Evolutionary conservation across 2,113 vertebrate species (phyloP).

Genomic region (Sinocyclocheilus rhinocerous): DNA sequence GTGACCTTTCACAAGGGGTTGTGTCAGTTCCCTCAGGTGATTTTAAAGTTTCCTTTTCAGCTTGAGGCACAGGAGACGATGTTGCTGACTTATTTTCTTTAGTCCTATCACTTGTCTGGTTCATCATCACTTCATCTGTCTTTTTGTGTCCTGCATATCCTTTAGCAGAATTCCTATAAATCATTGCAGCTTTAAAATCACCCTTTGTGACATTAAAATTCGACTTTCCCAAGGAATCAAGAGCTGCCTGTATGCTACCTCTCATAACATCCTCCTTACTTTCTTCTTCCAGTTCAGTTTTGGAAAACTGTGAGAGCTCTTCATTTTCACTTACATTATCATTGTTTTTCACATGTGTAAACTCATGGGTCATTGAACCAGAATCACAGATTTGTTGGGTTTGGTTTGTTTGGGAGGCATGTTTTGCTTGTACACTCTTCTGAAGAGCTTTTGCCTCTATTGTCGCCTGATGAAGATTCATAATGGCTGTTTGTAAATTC

Average conservation of each 20-base stretch:
- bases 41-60: slow-evolving; percentile 60
- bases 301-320: slow-evolving; percentile 68
- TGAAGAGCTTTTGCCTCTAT: slow-evolving; percentile 80
- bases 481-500: slow-evolving; percentile 79
- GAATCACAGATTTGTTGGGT: slow-evolving; percentile 30
- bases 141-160: slow-evolving; percentile 68
- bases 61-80: slow-evolving; percentile 74
- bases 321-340: slow-evolving; percentile 69
- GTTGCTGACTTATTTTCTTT: slow-evolving; percentile 61
- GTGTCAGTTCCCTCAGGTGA: slow-evolving; percentile 46
- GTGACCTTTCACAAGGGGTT: slow-evolving; percentile 34
- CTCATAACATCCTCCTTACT: slow-evolving; percentile 78
- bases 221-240: slow-evolving; percentile 84
- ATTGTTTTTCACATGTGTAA: slow-evolving; percentile 53
- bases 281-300: slow-evolving; percentile 71
- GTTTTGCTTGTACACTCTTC: slow-evolving; percentile 75
- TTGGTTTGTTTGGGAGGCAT: slow-evolving; percentile 51
- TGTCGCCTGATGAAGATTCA: slow-evolving; percentile 76
- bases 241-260: slow-evolving; percentile 81
- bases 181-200: slow-evolving; percentile 86
- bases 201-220: slow-evolving; percentile 86
- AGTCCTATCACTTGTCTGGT: slow-evolving; percentile 52
- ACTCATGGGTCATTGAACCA: slow-evolving; percentile 58
- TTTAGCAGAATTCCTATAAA: slow-evolving; percentile 82
- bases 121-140: slow-evolving; percentile 54